Percentiles rank a stretch among this genome's conserved stretches.
Evolutionary conservation across 1,140 invertebrate genomes (phyloP).

Genomic region (Drosophila busckii): DNA sequence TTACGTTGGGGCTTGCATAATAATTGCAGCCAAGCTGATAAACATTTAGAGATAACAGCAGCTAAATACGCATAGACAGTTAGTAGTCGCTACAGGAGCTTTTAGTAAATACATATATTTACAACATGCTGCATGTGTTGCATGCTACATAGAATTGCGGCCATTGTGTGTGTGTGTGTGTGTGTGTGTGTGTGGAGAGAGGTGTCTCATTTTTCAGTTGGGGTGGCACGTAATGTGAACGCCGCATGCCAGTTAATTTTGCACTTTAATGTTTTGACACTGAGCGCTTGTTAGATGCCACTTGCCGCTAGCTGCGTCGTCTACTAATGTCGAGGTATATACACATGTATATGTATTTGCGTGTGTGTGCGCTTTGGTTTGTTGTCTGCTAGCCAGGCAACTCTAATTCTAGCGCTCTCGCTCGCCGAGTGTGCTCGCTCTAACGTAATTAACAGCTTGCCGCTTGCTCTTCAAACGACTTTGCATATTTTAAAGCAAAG

Average conservation of each 20-base stretch:
- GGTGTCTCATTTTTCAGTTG: background rate
- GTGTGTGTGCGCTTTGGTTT: background rate
- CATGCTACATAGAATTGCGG: too few species aligned
- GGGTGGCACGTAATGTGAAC: constrained; percentile 26
- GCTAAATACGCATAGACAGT: too few species aligned
- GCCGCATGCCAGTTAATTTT: constrained; percentile 48
- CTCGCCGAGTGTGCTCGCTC: constrained; percentile 16
- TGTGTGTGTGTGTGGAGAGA: background rate
- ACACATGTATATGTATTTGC: background rate
- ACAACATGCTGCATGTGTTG: too few species aligned
- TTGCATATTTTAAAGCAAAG: constrained; percentile 37
- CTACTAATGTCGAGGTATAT: background rate
- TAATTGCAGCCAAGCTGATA: too few species aligned
- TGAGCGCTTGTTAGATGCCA: constrained; percentile 44
- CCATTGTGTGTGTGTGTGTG: background rate
- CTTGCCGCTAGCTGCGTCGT: constrained; percentile 10
- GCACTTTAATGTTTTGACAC: constrained; percentile 50
- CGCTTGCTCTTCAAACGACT: constrained; percentile 34
- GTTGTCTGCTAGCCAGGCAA: background rate
- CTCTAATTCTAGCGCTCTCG: background rate
- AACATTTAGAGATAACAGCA: too few species aligned
- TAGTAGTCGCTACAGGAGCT: too few species aligned
- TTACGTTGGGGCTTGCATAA: too few species aligned
- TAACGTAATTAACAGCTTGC: constrained; percentile 50
- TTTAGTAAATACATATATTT: too few species aligned